A percentile compares a stretch with the other conserved stretches of the same genome.
phyloP scores from a whole-genome alignment of 1,140 invertebrate species.

The Rhyzopertha dominica region DNA sequence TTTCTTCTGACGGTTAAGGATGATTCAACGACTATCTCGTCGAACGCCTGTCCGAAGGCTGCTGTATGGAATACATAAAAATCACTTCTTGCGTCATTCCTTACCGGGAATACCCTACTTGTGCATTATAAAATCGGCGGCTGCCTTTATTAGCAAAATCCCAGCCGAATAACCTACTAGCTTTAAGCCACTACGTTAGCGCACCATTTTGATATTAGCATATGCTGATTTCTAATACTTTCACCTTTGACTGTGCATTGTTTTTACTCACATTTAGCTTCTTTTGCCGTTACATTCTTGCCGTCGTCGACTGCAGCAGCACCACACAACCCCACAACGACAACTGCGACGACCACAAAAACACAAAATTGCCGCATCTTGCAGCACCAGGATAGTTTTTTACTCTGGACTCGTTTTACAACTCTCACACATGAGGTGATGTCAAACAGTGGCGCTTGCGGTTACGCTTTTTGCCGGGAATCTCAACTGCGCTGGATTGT shows the following conservation, averaged over 20 bases:
- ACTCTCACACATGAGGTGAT: conserved; percentile 17
- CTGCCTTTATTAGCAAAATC: conserved; percentile 3
- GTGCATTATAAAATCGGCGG: neutral
- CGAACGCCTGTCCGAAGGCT: conserved; percentile 31
- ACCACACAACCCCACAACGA: conserved; percentile 12
- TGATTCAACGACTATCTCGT: conserved; percentile 35
- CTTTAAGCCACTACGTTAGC: conserved; percentile 1
- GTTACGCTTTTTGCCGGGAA: no score
- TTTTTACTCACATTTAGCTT: conserved; percentile 25
- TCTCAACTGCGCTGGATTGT: conserved; percentile 17
- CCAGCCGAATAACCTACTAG: conserved; percentile 3
- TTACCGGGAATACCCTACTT: neutral
- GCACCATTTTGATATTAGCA: no score
- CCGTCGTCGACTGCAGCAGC: conserved; percentile 15
- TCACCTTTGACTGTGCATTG: conserved; percentile 2
- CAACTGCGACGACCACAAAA: conserved; percentile 4
- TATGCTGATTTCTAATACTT: no score
- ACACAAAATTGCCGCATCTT: conserved; percentile 14
- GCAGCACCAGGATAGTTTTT: conserved; percentile 7
- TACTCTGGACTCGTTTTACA: conserved; percentile 16
- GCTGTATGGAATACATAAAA: conserved; percentile 24
- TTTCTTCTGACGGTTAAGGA: conserved; percentile 29
- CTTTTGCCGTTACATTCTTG: conserved; percentile 19
- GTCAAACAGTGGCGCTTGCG: no score
- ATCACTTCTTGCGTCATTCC: neutral